Percentiles rank a stretch among this genome's conserved stretches.
Conservation (phyloP, 2,113 vertebrate species). For the Amblyopsis rosae region DNA sequence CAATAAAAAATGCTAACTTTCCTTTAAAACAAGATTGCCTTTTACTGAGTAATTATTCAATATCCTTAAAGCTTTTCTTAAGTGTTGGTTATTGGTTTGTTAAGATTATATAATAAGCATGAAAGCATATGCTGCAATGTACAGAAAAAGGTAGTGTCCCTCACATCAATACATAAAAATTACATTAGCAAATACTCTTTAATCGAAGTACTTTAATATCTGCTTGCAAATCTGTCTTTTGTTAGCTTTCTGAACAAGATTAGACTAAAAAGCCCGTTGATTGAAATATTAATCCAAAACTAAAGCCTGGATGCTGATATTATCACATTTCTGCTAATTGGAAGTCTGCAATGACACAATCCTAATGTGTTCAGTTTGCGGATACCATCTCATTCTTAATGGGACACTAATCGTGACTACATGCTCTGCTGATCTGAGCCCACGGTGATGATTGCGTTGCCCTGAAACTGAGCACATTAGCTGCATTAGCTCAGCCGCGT, state of each 20-base stretch:
- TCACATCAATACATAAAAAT: constrained; percentile 12
- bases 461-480: constrained; percentile 3
- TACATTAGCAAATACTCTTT: background rate
- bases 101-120: too few relatives aligned
- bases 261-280: background rate
- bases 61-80: too few relatives aligned
- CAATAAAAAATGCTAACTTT: too few relatives aligned
- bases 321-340: constrained; percentile 23
- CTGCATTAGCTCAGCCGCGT: background rate
- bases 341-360: constrained; percentile 23
- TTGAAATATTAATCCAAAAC: constrained; percentile 29
- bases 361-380: constrained; percentile 20
- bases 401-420: constrained; percentile 24
- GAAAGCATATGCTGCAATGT: too few relatives aligned
- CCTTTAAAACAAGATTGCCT: too few relatives aligned
- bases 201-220: constrained; percentile 1
- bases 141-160: background rate
- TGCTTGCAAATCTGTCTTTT: constrained; percentile 2
- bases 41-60: too few relatives aligned
- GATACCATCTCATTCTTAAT: constrained; percentile 33
- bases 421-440: constrained; percentile 9
- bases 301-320: constrained; percentile 19
- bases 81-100: too few relatives aligned
- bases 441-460: background rate
- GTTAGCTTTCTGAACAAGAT: background rate